Evolutionary conservation across 2,797 vertebrate species (phyloP).

Genomic region (Borostomias antarcticus): DNA sequence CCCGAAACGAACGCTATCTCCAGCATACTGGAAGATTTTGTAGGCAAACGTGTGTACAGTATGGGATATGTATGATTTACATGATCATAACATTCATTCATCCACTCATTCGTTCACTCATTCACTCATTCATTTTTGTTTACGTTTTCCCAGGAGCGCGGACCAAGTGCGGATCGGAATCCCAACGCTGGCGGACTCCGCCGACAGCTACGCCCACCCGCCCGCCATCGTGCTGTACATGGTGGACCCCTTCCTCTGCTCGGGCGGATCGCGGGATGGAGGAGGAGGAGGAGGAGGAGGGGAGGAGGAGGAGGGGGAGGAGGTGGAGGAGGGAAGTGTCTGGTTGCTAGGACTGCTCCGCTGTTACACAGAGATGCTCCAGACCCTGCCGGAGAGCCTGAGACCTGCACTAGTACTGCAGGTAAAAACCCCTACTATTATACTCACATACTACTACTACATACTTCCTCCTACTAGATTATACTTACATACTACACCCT

Average conservation of each 20-base stretch:
- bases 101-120: too few species aligned
- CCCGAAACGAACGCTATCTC: too few species aligned
- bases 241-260: slow-evolving; percentile 92
- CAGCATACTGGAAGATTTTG: too few species aligned
- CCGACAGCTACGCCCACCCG: slow-evolving; percentile 85
- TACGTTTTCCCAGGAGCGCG: slow-evolving; percentile 61
- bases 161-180: slow-evolving; percentile 92
- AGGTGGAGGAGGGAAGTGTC: slow-evolving; percentile 84
- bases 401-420: slow-evolving; percentile 92
- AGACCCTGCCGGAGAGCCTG: slow-evolving; percentile 88
- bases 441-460: too few species aligned
- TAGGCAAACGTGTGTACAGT: too few species aligned
- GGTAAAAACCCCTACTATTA: too few species aligned
- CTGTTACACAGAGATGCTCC: slow-evolving; percentile 95
- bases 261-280: slow-evolving; percentile 76
- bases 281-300: slow-evolving; percentile 75
- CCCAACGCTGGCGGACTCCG: slow-evolving; percentile 87
- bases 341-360: slow-evolving; percentile 95
- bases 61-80: too few species aligned
- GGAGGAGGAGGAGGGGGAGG: slow-evolving; percentile 85
- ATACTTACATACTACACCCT: too few species aligned
- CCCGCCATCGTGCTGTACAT: slow-evolving; percentile 95
- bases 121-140: too few species aligned
- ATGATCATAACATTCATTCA: too few species aligned
- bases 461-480: too few species aligned